These are phyloP conservation scores for Anthopleura sola DNA, from an alignment of 64 coral and sea anemone genomes.

Conservation along the genomic window DNA sequence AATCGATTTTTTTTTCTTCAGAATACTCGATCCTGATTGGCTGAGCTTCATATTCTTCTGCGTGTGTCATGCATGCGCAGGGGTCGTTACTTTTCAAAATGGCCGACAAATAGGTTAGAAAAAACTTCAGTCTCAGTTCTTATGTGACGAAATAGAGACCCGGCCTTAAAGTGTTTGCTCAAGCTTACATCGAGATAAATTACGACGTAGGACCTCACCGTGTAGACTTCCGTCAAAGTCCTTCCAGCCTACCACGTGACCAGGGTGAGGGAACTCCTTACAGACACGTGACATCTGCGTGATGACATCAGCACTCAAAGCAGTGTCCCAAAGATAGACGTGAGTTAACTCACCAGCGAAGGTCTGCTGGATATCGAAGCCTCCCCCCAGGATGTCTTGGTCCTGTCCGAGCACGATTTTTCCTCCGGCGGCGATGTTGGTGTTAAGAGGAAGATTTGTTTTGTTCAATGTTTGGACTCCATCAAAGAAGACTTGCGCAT, in stretches of 20 bases:
- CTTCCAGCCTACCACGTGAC: slow-evolving; percentile 48
- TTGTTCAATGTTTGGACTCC: slow-evolving; percentile 33
- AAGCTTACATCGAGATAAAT: slow-evolving; percentile 20
- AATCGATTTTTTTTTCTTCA: too few relatives aligned
- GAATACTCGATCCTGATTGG: not conserved
- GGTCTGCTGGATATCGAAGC: slow-evolving; percentile 45
- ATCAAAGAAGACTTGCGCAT: slow-evolving; percentile 37
- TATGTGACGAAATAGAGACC: too few relatives aligned
- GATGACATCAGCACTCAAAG: slow-evolving; percentile 1
- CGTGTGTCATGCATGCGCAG: not conserved
- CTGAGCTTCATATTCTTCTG: not conserved
- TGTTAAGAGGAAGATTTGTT: not conserved
- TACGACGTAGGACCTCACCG: slow-evolving; percentile 37
- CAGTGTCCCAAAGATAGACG: slow-evolving; percentile 54
- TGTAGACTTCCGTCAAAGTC: slow-evolving; percentile 29
- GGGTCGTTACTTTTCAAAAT: not conserved
- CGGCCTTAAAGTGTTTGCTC: too few relatives aligned
- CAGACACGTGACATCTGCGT: slow-evolving; percentile 35
- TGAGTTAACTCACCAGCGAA: slow-evolving; percentile 51
- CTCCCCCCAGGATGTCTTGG: slow-evolving; percentile 45
- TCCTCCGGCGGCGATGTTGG: slow-evolving; percentile 17
- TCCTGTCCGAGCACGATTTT: slow-evolving; percentile 50
- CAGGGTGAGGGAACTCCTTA: slow-evolving; percentile 44
- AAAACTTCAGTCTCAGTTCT: not conserved
- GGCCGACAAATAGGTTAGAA: not conserved